Evolutionary conservation across 2,797 vertebrate genomes (phyloP).

Genomic region (Gadopsis marmoratus): DNA sequence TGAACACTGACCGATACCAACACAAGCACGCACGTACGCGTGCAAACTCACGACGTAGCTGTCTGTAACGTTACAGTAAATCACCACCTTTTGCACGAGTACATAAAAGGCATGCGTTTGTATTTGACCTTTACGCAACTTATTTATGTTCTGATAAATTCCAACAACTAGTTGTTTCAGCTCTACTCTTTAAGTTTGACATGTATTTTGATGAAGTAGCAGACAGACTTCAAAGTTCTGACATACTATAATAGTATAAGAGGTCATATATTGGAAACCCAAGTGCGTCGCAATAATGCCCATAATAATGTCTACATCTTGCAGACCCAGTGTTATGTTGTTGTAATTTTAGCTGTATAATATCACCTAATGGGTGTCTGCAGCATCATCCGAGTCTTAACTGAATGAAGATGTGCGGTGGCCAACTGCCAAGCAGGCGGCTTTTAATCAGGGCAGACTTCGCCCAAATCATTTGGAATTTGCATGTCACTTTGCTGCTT

Average conservation of each 20-base stretch:
- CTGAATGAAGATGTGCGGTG: constrained; percentile 61
- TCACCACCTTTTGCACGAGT: too few relatives aligned
- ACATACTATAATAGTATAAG: background rate
- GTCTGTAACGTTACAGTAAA: too few relatives aligned
- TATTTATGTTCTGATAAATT: too few relatives aligned
- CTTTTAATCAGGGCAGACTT: constrained; percentile 74
- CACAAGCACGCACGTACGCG: too few relatives aligned
- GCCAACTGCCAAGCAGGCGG: constrained; percentile 72
- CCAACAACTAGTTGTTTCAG: background rate
- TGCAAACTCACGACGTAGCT: too few relatives aligned
- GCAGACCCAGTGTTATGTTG: constrained; percentile 25
- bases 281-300: constrained; percentile 6
- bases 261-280: background rate
- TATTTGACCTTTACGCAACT: too few relatives aligned
- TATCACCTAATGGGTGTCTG: constrained; percentile 53
- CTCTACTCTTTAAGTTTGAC: background rate
- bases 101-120: too few relatives aligned
- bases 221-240: background rate
- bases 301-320: background rate
- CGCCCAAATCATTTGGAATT: constrained; percentile 69
- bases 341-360: constrained; percentile 52
- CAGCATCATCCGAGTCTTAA: constrained; percentile 56
- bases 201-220: background rate
- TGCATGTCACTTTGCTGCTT: constrained; percentile 69
- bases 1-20: too few relatives aligned